These are phyloP conservation scores for Pipistrellus nathusii DNA, from an alignment of 2,797 vertebrate genomes.

Conservation along the genomic window DNA sequence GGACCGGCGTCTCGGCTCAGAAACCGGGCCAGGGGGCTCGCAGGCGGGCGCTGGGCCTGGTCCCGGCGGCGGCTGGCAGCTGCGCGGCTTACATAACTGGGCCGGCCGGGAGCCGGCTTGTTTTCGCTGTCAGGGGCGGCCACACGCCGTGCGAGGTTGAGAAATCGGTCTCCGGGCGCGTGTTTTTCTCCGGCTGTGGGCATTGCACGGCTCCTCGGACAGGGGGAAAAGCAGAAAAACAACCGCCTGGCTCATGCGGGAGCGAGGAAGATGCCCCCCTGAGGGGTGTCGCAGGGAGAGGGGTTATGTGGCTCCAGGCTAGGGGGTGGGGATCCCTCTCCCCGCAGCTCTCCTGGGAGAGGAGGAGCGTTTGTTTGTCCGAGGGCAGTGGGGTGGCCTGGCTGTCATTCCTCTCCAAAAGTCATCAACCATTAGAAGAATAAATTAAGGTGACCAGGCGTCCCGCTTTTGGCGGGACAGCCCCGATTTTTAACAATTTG, in stretches of 20 bases:
- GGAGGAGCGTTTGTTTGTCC: background rate
- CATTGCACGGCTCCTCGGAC: constrained; percentile 43
- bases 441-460: too few species aligned
- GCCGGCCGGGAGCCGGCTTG: constrained; percentile 62
- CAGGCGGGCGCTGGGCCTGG: background rate
- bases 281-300: background rate
- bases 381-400: background rate
- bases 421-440: background rate
- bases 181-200: constrained; percentile 68
- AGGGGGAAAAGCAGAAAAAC: background rate
- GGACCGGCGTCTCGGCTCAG: background rate
- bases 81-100: constrained; percentile 63
- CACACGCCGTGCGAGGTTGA: constrained; percentile 52
- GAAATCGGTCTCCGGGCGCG: constrained; percentile 29
- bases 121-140: constrained; percentile 72
- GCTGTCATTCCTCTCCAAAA: background rate
- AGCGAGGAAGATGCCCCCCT: rapidly evolving
- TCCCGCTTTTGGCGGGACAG: too few species aligned
- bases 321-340: background rate
- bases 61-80: background rate
- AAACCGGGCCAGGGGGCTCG: background rate
- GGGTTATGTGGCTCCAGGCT: background rate
- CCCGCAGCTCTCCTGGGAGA: background rate
- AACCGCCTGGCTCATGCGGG: background rate
- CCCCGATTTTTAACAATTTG: too few species aligned